phyloP scores from a whole-genome alignment of 2,797 vertebrate genomes.

The Poecilia velifera region DNA sequence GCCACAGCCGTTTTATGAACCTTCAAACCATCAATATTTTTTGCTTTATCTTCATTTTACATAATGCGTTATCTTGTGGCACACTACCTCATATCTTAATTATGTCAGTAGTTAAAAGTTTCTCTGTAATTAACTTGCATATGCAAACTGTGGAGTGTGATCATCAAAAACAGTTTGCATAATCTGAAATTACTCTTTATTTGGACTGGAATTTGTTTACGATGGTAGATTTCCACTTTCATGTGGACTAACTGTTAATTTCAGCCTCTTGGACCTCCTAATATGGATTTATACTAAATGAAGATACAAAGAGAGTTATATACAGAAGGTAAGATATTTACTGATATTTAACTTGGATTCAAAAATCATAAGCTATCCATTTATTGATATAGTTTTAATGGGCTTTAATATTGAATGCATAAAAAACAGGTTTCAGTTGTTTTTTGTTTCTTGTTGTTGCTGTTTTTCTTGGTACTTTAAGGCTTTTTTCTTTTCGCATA shows the following conservation, averaged over 20 bases:
- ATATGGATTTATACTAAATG: not conserved
- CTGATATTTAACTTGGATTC: not conserved
- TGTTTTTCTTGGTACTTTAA: constrained; percentile 8
- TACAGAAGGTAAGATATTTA: not conserved
- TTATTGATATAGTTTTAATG: not conserved
- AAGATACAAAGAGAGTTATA: not conserved
- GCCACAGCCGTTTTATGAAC: not conserved
- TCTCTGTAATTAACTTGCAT: not conserved
- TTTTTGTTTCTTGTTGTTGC: constrained; percentile 27
- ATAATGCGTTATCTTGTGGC: not conserved
- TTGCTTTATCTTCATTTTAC: not conserved
- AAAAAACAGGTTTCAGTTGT: constrained; percentile 16
- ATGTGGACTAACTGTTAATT: not conserved
- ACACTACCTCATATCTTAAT: not conserved
- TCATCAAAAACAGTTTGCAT: not conserved
- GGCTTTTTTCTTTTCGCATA: not conserved
- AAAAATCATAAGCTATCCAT: not conserved
- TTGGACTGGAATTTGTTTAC: not conserved
- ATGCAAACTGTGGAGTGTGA: not conserved
- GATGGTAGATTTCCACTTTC: not conserved
- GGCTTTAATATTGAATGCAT: not conserved
- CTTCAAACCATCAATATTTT: not conserved
- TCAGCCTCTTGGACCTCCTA: not conserved
- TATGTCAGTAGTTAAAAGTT: not conserved
- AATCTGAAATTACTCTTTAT: not conserved